These are phyloP conservation scores for Tretioscincus oriximinensis DNA, from an alignment of 2,113 vertebrate genomes.

Conservation along the genomic window DNA sequence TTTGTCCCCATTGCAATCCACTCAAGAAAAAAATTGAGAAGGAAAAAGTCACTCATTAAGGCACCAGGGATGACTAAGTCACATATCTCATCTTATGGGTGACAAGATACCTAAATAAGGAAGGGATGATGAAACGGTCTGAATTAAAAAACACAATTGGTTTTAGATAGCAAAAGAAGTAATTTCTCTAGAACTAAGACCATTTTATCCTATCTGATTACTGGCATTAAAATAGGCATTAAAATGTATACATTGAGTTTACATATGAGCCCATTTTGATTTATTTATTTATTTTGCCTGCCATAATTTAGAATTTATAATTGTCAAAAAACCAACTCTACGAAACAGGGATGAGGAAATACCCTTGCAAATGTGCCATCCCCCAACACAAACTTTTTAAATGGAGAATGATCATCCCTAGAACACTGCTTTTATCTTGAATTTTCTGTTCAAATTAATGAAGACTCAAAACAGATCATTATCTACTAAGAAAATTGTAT, in stretches of 20 bases:
- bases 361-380: background rate
- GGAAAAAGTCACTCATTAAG: background rate
- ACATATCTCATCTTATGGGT: background rate
- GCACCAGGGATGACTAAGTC: background rate
- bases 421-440: background rate
- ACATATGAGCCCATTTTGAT: background rate
- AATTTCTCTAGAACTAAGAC: background rate
- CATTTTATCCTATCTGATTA: slow-evolving; percentile 2
- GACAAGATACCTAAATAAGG: background rate
- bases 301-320: too few relatives aligned
- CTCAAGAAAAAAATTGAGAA: background rate
- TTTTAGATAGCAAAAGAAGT: background rate
- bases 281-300: too few relatives aligned
- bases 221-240: background rate
- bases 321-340: too few relatives aligned
- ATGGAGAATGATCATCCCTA: background rate
- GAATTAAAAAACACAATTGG: background rate
- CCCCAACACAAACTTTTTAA: background rate
- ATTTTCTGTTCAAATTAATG: slow-evolving; percentile 8
- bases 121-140: background rate
- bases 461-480: background rate
- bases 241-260: too few relatives aligned
- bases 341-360: background rate
- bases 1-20: too few relatives aligned
- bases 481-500: slow-evolving; percentile 1